Evolutionary conservation across 2,797 vertebrate genomes (phyloP).

Genomic region (Geotrypetes seraphini): DNA sequence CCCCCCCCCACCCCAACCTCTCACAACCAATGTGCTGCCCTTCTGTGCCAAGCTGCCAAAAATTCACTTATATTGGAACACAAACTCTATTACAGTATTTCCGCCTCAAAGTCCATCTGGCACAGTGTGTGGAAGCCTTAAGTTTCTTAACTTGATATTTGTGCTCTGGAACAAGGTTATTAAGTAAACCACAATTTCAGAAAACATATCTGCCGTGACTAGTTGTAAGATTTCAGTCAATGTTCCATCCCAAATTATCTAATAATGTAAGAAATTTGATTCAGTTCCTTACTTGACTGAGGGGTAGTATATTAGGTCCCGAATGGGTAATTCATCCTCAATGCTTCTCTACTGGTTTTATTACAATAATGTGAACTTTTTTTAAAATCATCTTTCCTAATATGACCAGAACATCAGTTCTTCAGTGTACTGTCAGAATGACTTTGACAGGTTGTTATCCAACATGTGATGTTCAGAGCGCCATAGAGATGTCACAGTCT

Average conservation of each 20-base stretch:
- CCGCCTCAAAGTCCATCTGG: slow-evolving; percentile 51
- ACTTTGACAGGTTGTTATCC: slow-evolving; percentile 62
- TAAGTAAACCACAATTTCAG: slow-evolving; percentile 52
- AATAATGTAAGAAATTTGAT: slow-evolving; percentile 43
- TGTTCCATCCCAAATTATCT: slow-evolving; percentile 49
- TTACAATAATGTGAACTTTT: slow-evolving; percentile 62
- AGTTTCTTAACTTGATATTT: slow-evolving; percentile 58
- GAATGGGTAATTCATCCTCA: slow-evolving; percentile 62
- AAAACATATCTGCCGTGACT: slow-evolving; percentile 37
- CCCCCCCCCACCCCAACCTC: too few relatives aligned
- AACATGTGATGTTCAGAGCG: slow-evolving; percentile 46
- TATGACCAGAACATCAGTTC: slow-evolving; percentile 44
- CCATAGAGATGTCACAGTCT: slow-evolving; percentile 44
- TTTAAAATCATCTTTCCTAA: slow-evolving; percentile 52
- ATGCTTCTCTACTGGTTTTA: slow-evolving; percentile 51
- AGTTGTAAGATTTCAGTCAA: slow-evolving; percentile 40
- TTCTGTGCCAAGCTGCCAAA: too few relatives aligned
- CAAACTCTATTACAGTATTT: too few relatives aligned
- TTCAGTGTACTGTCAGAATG: slow-evolving; percentile 52
- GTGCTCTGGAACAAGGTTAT: slow-evolving; percentile 56
- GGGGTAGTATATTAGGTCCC: too few relatives aligned
- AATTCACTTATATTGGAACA: too few relatives aligned
- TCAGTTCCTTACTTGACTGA: too few relatives aligned
- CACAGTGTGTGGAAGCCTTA: slow-evolving; percentile 44
- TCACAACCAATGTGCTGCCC: too few relatives aligned